Evolutionary conservation across 2,113 vertebrate species (phyloP).

Genomic region (Cricetomys ansorgei): DNA sequence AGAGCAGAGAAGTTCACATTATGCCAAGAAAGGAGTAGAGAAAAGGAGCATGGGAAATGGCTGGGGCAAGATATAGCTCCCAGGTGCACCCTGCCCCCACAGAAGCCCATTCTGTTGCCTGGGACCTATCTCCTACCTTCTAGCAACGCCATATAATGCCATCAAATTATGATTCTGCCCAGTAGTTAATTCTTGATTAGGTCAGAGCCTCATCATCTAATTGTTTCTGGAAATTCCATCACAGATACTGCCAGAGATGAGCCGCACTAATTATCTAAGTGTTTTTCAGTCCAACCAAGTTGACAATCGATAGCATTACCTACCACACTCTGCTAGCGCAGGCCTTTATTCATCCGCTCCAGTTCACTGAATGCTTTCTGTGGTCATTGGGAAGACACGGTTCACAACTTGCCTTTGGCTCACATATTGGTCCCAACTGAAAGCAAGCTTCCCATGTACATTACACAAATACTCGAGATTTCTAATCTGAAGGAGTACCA

Average conservation of each 20-base stretch:
- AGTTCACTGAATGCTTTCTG: not conserved
- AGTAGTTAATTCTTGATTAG: not conserved
- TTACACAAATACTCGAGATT: not conserved
- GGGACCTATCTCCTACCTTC: not conserved
- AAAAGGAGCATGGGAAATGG: not conserved
- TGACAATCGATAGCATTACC: not conserved
- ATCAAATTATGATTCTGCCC: not conserved
- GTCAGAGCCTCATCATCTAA: not conserved
- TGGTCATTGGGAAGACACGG: not conserved
- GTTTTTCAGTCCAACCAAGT: not conserved
- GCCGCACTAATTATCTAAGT: not conserved
- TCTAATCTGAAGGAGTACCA: not conserved
- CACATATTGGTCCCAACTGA: not conserved
- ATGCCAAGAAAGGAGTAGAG: not conserved
- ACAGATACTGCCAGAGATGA: not conserved
- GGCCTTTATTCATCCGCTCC: not conserved
- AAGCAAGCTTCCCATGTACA: not conserved
- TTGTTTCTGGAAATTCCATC: not conserved
- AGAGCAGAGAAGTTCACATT: not conserved
- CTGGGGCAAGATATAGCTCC: not conserved
- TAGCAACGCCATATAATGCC: not conserved
- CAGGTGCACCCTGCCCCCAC: too few species aligned
- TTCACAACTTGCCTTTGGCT: not conserved
- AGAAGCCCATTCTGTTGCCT: not conserved
- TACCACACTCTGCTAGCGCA: too few species aligned